Evolutionary conservation across 1,140 invertebrate species (phyloP).

Genomic region (Eufriesea mexicana): DNA sequence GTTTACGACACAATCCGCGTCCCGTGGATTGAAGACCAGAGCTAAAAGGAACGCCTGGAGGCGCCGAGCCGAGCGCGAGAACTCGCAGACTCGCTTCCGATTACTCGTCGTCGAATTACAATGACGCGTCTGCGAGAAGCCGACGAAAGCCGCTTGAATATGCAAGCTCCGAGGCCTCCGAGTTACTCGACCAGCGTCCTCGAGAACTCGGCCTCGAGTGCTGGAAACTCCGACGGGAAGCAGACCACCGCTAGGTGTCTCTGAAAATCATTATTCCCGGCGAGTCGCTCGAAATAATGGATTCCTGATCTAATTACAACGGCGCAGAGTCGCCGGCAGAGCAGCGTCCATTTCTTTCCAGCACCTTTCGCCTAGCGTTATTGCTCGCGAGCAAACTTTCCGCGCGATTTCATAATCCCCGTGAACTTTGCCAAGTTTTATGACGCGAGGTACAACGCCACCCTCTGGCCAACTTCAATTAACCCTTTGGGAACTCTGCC

Average conservation of each 20-base stretch:
- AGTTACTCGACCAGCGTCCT: not conserved
- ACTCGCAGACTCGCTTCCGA: not conserved
- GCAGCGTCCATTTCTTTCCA: not conserved
- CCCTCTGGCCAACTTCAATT: not conserved
- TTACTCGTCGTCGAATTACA: not conserved
- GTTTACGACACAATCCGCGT: not conserved
- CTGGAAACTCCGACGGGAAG: not conserved
- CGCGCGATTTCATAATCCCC: not conserved
- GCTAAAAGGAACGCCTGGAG: not conserved
- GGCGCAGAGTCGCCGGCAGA: not conserved
- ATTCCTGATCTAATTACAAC: constrained; percentile 32
- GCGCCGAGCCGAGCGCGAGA: not conserved
- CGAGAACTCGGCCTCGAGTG: not conserved
- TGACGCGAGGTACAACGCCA: not conserved
- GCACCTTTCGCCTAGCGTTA: not conserved
- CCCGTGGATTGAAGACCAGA: no score
- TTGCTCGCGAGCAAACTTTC: not conserved
- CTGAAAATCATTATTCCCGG: not conserved
- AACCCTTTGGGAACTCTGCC: not conserved
- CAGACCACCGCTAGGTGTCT: no score
- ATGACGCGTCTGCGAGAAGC: not conserved
- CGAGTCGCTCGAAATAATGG: constrained; percentile 25
- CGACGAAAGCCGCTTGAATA: constrained; percentile 1
- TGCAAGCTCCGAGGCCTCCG: not conserved
- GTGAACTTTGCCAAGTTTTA: not conserved